Conservation (phyloP, 2,888 invertebrate species). For the Phrixothrix hirtus region DNA sequence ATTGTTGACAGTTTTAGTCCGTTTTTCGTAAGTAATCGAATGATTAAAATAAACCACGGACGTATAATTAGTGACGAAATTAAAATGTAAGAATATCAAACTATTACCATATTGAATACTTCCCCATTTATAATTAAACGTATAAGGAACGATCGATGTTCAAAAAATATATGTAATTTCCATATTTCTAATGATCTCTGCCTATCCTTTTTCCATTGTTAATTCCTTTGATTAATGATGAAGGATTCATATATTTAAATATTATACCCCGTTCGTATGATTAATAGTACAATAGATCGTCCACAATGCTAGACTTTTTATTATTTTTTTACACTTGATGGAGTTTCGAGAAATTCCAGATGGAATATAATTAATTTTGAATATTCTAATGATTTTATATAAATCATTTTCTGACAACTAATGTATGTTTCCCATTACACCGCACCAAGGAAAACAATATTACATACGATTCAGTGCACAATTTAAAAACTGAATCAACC, state of each 20-base stretch:
- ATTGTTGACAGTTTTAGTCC: slow-evolving; percentile 9
- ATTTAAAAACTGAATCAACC: slow-evolving; percentile 13
- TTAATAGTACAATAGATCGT: slow-evolving; percentile 33
- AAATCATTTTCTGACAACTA: slow-evolving; percentile 31
- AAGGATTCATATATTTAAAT: slow-evolving; percentile 32
- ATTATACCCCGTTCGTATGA: slow-evolving; percentile 32
- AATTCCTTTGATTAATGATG: slow-evolving; percentile 36
- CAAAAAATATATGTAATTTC: slow-evolving; percentile 30
- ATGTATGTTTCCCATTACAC: slow-evolving; percentile 22
- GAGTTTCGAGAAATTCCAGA: slow-evolving; percentile 14
- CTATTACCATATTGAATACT: slow-evolving; percentile 14
- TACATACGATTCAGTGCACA: slow-evolving; percentile 12
- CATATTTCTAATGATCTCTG: slow-evolving; percentile 34
- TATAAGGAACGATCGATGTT: slow-evolving; percentile 18
- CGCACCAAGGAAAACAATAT: slow-evolving; percentile 17
- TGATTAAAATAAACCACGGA: slow-evolving; percentile 5
- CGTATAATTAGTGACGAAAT: slow-evolving; percentile 11
- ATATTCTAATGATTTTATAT: slow-evolving; percentile 35
- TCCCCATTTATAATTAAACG: slow-evolving; percentile 8
- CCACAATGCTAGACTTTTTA: slow-evolving; percentile 31
- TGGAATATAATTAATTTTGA: slow-evolving; percentile 34
- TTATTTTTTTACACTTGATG: slow-evolving; percentile 28
- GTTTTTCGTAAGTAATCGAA: not conserved
- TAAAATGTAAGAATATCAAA: slow-evolving; percentile 8
- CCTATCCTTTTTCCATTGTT: slow-evolving; percentile 29